Evolutionary conservation across 2,888 invertebrate genomes (phyloP), one percentile per base, ranked within the genome.

Genomic region (Druceiella hillmani): DNA sequence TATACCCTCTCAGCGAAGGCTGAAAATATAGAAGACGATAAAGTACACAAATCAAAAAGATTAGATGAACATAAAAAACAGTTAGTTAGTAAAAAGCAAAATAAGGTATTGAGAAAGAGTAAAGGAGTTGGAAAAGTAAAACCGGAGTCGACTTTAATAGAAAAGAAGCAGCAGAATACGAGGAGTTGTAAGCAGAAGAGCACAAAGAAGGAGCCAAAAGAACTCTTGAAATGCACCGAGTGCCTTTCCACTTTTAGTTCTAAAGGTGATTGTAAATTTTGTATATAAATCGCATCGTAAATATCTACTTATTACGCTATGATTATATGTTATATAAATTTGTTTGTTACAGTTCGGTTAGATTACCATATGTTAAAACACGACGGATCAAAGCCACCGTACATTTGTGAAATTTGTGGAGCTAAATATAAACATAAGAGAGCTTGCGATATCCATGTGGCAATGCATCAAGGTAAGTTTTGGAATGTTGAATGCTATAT

Each of bases 401-500:
- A 64, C 60, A 72, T 72, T 51, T 72, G 72, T 43, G 72, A 72
- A 51, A 66, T 74, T 47, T 79, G 78, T 53, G 78, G 78, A 6
- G 75, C 75, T 14, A 74, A 74, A 42, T 78, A 77, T 59, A 77
- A 78, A 46, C 77, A 77, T 58, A 78, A 77, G 54, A 66, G 73
- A 3, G 78, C 78, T 25, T 68, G 78, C 42, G 76, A 78, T 50
- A 71, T 76, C 50, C 78, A 79, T 51, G 68, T 78, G 17, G 76
- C 74, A 7, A 58, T 78, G 57, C 78, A 79, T 43, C 67, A 69
- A 57, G 74, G 74, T 64, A 56, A 38, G 6, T 41, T 32, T 32
- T 12, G 9, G 12, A 4, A 20, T 11, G 4, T 14, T 13, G n/a
- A n/a, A n/a, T n/a, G n/a, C n/a, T n/a, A n/a, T n/a, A n/a, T n/a